A percentile compares a stretch with the other conserved stretches of the same genome.
Evolutionary conservation across 1,140 invertebrate species (phyloP).

Genomic region (Maconellicoccus hirsutus): DNA sequence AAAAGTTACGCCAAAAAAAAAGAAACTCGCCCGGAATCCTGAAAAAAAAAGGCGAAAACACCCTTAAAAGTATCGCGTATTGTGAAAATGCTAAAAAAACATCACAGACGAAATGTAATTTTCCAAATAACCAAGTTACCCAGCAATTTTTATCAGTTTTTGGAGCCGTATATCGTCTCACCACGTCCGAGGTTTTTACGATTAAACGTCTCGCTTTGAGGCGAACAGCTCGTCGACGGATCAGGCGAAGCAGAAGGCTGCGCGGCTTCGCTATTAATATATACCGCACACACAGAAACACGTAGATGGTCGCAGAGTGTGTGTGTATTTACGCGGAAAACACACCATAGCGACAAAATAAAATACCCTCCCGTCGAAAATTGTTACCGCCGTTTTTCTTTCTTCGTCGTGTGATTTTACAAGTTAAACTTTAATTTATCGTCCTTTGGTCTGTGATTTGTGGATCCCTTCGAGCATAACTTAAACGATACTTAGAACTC

Average conservation of each 20-base stretch:
- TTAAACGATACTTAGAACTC: neutral
- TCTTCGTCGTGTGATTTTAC: neutral
- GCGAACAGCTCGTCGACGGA: too few species aligned
- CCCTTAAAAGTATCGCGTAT: neutral
- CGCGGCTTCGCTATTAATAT: neutral
- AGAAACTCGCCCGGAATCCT: neutral
- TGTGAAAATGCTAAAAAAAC: neutral
- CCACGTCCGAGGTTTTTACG: neutral
- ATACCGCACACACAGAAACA: constrained; percentile 1
- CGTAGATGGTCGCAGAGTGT: neutral
- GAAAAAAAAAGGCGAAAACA: neutral
- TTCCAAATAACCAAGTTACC: constrained; percentile 8
- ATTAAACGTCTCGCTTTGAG: neutral
- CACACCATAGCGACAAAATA: neutral
- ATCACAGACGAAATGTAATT: constrained; percentile 4
- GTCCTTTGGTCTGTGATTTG: neutral
- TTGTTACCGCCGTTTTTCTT: constrained; percentile 7
- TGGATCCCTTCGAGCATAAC: constrained; percentile 7
- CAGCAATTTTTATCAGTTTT: constrained; percentile 4
- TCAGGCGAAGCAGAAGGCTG: too few species aligned
- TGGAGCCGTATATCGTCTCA: neutral
- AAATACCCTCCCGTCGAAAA: constrained; percentile 1
- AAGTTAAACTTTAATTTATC: constrained; percentile 4
- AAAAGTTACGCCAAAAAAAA: too few species aligned
- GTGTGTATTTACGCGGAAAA: too few species aligned